phyloP scores from a whole-genome alignment of 2,888 invertebrate species.

The Eupithecia pulchellata region DNA sequence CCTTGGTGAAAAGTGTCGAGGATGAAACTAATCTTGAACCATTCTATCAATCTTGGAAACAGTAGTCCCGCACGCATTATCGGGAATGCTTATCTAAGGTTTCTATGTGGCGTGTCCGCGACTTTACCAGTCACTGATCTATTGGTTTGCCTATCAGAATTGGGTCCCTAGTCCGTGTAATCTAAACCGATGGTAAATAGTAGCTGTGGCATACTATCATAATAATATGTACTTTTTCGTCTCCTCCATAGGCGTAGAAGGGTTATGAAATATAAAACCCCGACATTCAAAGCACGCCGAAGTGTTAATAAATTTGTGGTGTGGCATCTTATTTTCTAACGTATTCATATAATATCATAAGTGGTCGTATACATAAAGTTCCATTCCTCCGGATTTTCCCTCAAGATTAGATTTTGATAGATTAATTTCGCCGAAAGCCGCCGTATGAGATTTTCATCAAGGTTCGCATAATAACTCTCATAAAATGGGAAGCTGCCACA shows the following conservation, averaged over 20 bases:
- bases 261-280: background rate
- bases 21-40: background rate
- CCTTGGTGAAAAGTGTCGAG: no score
- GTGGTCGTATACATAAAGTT: background rate
- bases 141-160: background rate
- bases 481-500: background rate
- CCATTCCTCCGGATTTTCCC: background rate
- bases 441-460: conserved; percentile 1
- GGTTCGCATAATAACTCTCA: background rate
- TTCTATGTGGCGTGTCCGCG: background rate
- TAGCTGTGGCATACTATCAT: background rate
- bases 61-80: no score
- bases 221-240: background rate
- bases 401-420: conserved; percentile 2
- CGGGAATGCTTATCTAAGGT: no score
- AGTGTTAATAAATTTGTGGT: background rate
- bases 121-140: background rate
- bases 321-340: background rate
- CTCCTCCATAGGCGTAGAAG: background rate
- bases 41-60: no score
- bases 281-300: no score
- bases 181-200: background rate
- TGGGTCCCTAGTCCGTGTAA: background rate
- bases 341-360: background rate
- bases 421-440: conserved; percentile 10